Evolutionary conservation across 2,113 vertebrate species (phyloP).

Genomic region (Panthera uncia): DNA sequence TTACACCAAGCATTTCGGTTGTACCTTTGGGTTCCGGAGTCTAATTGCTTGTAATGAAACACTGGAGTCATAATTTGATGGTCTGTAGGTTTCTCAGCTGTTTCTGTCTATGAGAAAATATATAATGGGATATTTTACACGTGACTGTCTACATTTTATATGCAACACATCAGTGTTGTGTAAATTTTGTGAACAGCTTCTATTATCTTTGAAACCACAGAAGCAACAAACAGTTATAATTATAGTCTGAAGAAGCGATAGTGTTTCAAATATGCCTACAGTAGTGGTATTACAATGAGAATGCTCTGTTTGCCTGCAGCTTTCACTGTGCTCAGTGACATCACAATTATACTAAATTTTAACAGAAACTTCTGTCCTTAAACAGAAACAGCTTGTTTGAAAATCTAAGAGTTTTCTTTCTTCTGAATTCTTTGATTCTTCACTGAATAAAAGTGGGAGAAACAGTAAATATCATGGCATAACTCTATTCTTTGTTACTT

Average conservation of each 20-base stretch:
- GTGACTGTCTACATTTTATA: constrained; percentile 76
- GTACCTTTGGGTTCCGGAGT: constrained; percentile 39
- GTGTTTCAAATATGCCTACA: constrained; percentile 82
- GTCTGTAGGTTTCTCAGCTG: constrained; percentile 69
- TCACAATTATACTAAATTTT: constrained; percentile 81
- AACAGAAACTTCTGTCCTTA: constrained; percentile 85
- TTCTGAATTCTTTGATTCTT: constrained; percentile 74
- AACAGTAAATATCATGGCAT: constrained; percentile 45
- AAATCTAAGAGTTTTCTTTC: constrained; percentile 69
- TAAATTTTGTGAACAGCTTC: constrained; percentile 81
- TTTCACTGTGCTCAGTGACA: constrained; percentile 81
- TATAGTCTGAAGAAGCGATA: constrained; percentile 81
- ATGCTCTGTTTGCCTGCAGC: constrained; percentile 76
- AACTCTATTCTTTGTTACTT: constrained; percentile 63
- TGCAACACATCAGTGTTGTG: constrained; percentile 60
- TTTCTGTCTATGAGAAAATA: constrained; percentile 69
- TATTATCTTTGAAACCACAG: constrained; percentile 83
- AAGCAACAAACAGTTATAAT: constrained; percentile 84
- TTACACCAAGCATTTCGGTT: constrained; percentile 34
- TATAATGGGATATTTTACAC: constrained; percentile 74
- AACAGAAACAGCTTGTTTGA: constrained; percentile 83
- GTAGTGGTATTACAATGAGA: constrained; percentile 78
- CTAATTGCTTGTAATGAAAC: constrained; percentile 67
- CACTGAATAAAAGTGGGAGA: constrained; percentile 70
- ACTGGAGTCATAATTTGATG: constrained; percentile 62